Percentiles rank a stretch among this genome's conserved stretches.
Evolutionary conservation across 37 sponge, comb jelly and placozoan genomes (phyloP).

Genomic region (Cliona cf. orientalis): DNA sequence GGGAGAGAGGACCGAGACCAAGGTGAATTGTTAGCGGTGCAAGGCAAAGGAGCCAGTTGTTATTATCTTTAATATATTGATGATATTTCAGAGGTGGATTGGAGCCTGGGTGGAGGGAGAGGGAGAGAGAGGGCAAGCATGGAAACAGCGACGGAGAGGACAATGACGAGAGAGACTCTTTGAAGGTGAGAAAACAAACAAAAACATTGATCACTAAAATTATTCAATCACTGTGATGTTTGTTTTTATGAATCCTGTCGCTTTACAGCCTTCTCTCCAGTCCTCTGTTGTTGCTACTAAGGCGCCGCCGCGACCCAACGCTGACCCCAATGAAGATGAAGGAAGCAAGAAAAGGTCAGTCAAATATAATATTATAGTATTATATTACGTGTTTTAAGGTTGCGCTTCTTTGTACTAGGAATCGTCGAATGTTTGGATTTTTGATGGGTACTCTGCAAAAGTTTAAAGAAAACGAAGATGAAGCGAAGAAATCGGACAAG

Average conservation of each 20-base stretch:
- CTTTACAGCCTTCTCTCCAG: conserved; percentile 58
- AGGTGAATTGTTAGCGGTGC: neutral
- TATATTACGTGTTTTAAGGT: neutral
- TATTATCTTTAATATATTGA: neutral
- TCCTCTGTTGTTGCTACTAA: conserved; percentile 71
- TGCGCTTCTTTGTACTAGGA: conserved; percentile 37
- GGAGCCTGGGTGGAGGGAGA: neutral
- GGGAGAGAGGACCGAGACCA: neutral
- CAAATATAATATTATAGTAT: neutral
- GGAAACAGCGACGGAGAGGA: conserved; percentile 15
- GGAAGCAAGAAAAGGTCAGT: conserved; percentile 52
- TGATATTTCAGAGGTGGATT: too few relatives aligned
- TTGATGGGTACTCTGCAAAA: conserved; percentile 86
- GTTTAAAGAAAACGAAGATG: conserved; percentile 68
- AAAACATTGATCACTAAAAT: too few relatives aligned
- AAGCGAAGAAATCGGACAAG: conserved; percentile 43
- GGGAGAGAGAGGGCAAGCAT: conserved; percentile 37
- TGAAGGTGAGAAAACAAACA: conserved; percentile 1
- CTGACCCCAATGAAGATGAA: conserved; percentile 32
- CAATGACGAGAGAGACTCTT: neutral
- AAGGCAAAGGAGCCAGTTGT: neutral
- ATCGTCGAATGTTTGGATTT: conserved; percentile 89
- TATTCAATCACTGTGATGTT: neutral
- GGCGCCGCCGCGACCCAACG: conserved; percentile 63
- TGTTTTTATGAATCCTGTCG: neutral